Evolutionary conservation across 2,888 invertebrate genomes (phyloP).

Genomic region (Andrena dorsata): DNA sequence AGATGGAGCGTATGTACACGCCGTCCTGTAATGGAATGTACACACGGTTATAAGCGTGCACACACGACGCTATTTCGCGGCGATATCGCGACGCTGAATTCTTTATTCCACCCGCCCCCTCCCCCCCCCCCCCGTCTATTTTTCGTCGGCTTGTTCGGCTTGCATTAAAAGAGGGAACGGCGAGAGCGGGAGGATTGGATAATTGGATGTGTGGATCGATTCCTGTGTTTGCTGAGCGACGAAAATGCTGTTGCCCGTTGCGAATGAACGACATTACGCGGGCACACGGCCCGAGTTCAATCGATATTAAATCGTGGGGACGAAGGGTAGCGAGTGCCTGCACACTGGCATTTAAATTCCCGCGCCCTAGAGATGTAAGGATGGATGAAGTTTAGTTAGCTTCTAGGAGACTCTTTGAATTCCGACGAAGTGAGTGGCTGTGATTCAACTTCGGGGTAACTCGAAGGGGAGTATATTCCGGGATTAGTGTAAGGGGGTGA

Average conservation of each 20-base stretch:
- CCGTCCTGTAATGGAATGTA: slow-evolving; percentile 84
- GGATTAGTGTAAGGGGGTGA: no score
- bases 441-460: not conserved
- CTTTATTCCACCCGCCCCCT: slow-evolving; percentile 29
- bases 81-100: slow-evolving; percentile 44
- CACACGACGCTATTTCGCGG: slow-evolving; percentile 15
- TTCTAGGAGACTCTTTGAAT: not conserved
- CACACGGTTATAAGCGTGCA: slow-evolving; percentile 44
- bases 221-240: not conserved
- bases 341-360: not conserved
- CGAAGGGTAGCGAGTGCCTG: not conserved
- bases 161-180: slow-evolving; percentile 13
- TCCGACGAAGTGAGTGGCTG: slow-evolving; percentile 3
- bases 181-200: not conserved
- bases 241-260: not conserved
- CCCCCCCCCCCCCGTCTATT: not conserved
- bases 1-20: slow-evolving; percentile 88
- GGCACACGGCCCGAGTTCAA: not conserved
- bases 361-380: no score
- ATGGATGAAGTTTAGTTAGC: not conserved
- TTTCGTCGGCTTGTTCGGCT: slow-evolving; percentile 32
- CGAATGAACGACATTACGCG: not conserved
- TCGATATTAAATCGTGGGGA: slow-evolving; percentile 5
- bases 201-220: slow-evolving; percentile 39
- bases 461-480: no score